A percentile compares a stretch with the other conserved stretches of the same genome.
phyloP scores from a whole-genome alignment of 2,113 vertebrate genomes.

The Otolemur garnettii region DNA sequence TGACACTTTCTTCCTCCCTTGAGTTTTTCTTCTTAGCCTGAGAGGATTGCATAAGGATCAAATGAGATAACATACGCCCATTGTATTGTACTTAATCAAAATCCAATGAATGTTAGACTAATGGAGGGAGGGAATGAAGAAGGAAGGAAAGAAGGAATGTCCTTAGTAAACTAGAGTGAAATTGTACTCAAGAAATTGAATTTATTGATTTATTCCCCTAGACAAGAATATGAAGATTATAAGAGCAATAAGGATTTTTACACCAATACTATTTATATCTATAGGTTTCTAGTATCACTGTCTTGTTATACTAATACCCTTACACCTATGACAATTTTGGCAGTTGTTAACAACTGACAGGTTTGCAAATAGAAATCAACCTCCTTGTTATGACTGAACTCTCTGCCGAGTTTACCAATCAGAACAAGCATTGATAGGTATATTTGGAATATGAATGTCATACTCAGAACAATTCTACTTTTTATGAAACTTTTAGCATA shows the following conservation, averaged over 20 bases:
- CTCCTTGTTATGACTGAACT: neutral
- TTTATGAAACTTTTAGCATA: neutral
- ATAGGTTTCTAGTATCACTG: neutral
- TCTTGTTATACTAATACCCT: neutral
- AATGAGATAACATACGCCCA: neutral
- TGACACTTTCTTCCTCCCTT: neutral
- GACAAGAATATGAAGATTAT: neutral
- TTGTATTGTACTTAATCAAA: neutral
- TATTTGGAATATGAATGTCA: neutral
- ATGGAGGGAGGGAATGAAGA: neutral
- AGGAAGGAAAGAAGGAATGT: neutral
- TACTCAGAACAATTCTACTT: neutral
- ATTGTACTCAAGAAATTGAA: neutral
- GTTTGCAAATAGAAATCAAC: neutral
- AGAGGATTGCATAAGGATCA: neutral
- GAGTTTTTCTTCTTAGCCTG: neutral
- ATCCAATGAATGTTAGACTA: neutral
- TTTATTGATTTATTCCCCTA: neutral
- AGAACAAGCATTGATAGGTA: neutral
- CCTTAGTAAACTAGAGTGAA: neutral
- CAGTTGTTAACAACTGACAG: neutral
- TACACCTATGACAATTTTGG: neutral
- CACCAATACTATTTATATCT: neutral
- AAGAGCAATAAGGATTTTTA: neutral
- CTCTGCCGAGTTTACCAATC: neutral